Base-by-base conservation (phyloP, 2,888 invertebrate genomes). In the Eristalis intricaria region DNA sequence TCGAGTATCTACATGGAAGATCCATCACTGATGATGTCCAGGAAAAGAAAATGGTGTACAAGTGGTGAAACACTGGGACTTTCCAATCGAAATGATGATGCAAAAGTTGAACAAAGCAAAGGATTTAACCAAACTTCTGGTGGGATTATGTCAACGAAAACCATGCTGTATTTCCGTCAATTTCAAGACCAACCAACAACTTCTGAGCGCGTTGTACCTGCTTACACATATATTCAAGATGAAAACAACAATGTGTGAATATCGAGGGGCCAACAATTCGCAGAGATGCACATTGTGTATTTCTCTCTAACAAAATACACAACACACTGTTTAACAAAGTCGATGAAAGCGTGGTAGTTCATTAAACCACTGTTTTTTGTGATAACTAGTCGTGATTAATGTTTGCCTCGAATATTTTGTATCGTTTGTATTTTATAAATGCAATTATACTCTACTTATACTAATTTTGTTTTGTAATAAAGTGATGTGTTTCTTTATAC, bases 31-130 rank as follows among this genome's bases (percentile, higher is more conserved):
- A 66, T 7, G 50, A 86, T 86, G 86, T 86, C 86, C 35, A 78
- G 86, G 38, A 86, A 86, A 83, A 69, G 86, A 78, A 86, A 86
- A 32, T 86, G 86, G 86, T 86, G 75, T 71, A 64, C 70, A 26
- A 73, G 60, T 63, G 86, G 60, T 63, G 86, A 86, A 58, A 61
- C 70, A 13, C 78, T 66, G 65, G 83, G 86, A 75, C 78, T 83
- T 63, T 32, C 86, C 23, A 43, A 22, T 29, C 74, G 63, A 50
- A 70, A 66, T 8, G 22, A 74, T 4, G 43, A 78, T 7, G 70
- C 78, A 60, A 82, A 79, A 26, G 26, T 32, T 63, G 11, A 19
- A 11, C 61, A 75, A 4, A 83, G 22, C 35, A 15, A 56, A 40
- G 65, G 40, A 70, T 43, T 75, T n/a, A 73, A 71, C 58, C 69